These are phyloP conservation scores for Aphis craccivora DNA, from an alignment of 1,140 invertebrate species.

Conservation along the genomic window DNA sequence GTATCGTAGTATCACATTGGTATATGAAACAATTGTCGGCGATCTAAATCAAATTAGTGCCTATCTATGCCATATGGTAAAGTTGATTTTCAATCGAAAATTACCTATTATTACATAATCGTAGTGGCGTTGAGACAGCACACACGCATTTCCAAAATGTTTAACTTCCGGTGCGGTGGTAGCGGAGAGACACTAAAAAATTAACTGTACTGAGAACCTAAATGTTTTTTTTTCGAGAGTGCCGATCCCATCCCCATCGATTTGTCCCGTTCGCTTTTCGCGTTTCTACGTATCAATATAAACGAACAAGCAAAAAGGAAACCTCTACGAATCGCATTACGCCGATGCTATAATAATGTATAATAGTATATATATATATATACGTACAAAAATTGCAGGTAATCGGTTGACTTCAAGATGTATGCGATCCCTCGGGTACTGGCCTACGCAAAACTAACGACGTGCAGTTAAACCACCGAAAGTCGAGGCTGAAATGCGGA, in stretches of 20 bases:
- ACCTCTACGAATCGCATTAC: not conserved
- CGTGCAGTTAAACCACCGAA: not conserved
- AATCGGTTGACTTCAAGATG: conserved; percentile 21
- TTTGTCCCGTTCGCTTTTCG: not conserved
- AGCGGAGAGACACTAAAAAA: conserved; percentile 7
- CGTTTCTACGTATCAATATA: not conserved
- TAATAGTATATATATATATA: not conserved
- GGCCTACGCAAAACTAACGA: not conserved
- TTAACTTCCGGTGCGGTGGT: not conserved
- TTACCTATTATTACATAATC: not conserved
- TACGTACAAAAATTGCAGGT: not conserved
- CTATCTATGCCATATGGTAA: not conserved
- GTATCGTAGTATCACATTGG: not conserved
- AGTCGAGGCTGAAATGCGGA: not conserved
- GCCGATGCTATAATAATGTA: not conserved
- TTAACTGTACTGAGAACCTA: not conserved
- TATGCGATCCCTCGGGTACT: not conserved
- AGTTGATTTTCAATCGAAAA: not conserved
- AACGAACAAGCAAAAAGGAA: not conserved
- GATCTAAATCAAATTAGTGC: not conserved
- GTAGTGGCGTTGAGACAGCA: not conserved
- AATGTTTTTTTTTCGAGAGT: not conserved
- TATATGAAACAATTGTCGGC: not conserved
- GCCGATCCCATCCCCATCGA: not conserved
- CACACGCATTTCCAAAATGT: not conserved